phyloP scores from a whole-genome alignment of 2,888 invertebrate species.

The Dromius quadrimaculatus region DNA sequence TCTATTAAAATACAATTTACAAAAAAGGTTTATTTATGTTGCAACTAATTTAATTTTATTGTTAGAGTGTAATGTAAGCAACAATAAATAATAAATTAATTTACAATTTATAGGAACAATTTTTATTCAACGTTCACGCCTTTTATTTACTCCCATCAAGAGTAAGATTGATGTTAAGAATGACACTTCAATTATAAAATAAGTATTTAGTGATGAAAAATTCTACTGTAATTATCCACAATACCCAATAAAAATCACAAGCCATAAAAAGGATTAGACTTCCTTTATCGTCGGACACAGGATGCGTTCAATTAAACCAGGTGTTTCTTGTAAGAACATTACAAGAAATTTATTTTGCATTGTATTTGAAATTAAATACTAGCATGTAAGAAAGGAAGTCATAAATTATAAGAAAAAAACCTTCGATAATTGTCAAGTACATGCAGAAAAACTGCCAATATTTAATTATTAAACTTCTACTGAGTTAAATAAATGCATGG shows the following conservation, averaged over 20 bases:
- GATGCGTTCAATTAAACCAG: too few relatives aligned
- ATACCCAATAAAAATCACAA: slow-evolving; percentile 1
- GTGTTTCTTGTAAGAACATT: too few relatives aligned
- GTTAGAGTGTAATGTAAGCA: background rate
- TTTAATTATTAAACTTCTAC: background rate
- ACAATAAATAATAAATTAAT: slow-evolving; percentile 28
- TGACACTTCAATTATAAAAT: slow-evolving; percentile 41
- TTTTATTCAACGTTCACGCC: background rate
- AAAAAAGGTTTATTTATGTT: background rate
- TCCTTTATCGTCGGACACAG: background rate
- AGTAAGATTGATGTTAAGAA: slow-evolving; percentile 38
- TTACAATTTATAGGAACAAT: slow-evolving; percentile 27
- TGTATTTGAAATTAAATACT: slow-evolving; percentile 36
- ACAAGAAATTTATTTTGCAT: slow-evolving; percentile 33
- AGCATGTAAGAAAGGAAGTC: slow-evolving; percentile 12
- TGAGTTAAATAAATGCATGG: too few relatives aligned
- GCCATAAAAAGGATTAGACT: slow-evolving; percentile 5
- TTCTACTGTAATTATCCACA: slow-evolving; percentile 37
- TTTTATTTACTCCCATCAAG: background rate
- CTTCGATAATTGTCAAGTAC: background rate
- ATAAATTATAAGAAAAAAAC: background rate
- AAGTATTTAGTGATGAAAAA: slow-evolving; percentile 39
- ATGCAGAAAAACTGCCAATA: background rate
- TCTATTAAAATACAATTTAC: background rate
- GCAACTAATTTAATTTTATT: slow-evolving; percentile 18